Conservation (phyloP, 1,140 invertebrate species). For the Lepidurus couesii region DNA sequence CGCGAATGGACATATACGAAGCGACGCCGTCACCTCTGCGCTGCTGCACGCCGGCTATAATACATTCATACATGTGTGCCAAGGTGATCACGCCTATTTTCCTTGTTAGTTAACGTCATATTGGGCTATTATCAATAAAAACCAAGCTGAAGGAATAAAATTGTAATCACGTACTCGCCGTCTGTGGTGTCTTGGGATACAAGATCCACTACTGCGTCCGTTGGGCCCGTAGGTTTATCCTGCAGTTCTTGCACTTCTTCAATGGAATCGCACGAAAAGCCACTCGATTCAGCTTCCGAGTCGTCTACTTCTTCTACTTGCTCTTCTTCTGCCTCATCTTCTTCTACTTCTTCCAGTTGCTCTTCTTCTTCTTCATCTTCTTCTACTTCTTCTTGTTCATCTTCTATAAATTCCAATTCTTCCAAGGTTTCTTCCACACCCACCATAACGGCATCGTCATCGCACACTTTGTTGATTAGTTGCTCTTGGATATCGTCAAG, state of each 20-base stretch:
- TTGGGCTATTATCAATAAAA: neutral
- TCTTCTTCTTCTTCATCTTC: too few relatives aligned
- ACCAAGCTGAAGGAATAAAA: neutral
- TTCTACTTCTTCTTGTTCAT: too few relatives aligned
- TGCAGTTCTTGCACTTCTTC: neutral
- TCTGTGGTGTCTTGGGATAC: neutral
- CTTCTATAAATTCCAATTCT: neutral
- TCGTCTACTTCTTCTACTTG: neutral
- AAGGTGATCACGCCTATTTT: neutral
- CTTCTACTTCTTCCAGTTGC: neutral
- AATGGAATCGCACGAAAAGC: neutral
- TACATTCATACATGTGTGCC: neutral
- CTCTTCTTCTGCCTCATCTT: neutral
- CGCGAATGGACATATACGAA: neutral
- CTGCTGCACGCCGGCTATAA: neutral
- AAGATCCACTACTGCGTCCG: neutral
- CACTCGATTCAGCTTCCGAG: neutral
- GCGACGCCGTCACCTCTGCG: neutral
- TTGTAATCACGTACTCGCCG: neutral
- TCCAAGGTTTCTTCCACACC: neutral
- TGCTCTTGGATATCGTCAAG: neutral
- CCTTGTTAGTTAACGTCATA: neutral
- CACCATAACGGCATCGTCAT: neutral
- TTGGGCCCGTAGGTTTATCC: neutral
- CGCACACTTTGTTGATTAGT: neutral